These are phyloP conservation scores for Malthinus seriepunctatus DNA, from an alignment of 2,888 invertebrate genomes.

Conservation along the genomic window DNA sequence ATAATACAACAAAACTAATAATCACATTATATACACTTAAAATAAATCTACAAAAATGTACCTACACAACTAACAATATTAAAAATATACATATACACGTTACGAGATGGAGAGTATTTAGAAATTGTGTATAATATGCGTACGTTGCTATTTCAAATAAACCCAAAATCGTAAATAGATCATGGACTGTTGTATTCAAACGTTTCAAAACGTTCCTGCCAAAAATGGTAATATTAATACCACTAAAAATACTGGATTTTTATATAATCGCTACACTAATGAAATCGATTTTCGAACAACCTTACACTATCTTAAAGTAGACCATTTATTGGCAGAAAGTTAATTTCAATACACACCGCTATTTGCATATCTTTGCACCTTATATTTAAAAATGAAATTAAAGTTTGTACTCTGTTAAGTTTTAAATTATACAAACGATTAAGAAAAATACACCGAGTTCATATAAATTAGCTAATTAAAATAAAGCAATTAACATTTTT, in stretches of 20 bases:
- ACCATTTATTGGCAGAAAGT: neutral
- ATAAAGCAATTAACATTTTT: too few relatives aligned
- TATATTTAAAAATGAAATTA: neutral
- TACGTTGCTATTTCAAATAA: slow-evolving; percentile 6
- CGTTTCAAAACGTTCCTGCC: neutral
- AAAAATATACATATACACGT: slow-evolving; percentile 30
- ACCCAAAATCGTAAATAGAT: slow-evolving; percentile 3
- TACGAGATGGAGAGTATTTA: slow-evolving; percentile 21
- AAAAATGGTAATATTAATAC: slow-evolving; percentile 17
- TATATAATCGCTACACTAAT: neutral
- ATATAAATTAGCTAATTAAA: too few relatives aligned
- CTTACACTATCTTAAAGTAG: neutral
- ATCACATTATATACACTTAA: slow-evolving; percentile 29
- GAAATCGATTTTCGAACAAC: slow-evolving; percentile 2
- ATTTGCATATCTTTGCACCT: neutral
- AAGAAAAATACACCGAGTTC: neutral
- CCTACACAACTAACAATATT: slow-evolving; percentile 26
- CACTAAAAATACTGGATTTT: slow-evolving; percentile 17
- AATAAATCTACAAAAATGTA: slow-evolving; percentile 25
- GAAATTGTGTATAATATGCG: slow-evolving; percentile 14
- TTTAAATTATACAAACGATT: neutral
- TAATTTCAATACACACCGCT: neutral
- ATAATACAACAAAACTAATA: slow-evolving; percentile 27
- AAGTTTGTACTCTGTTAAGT: slow-evolving; percentile 1
- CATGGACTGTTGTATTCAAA: neutral